Evolutionary conservation across 2,888 invertebrate species (phyloP).

Genomic region (Eupithecia tripunctaria): DNA sequence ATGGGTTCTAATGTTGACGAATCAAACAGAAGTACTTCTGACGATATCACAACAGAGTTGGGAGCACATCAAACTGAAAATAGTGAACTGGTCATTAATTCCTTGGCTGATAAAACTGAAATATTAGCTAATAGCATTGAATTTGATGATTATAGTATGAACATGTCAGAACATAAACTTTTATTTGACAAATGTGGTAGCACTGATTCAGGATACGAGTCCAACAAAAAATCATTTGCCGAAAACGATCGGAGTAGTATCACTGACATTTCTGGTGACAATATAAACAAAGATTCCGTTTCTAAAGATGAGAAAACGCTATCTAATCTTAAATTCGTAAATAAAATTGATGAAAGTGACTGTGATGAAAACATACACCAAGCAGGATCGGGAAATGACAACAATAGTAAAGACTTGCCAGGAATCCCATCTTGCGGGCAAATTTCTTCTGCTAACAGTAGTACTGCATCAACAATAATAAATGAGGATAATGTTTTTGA

Average conservation of each 20-base stretch:
- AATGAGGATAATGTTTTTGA: background rate
- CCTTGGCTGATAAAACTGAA: background rate
- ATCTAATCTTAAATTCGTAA: background rate
- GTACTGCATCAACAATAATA: background rate
- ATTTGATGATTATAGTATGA: background rate
- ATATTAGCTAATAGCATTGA: background rate
- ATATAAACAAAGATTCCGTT: slow-evolving; percentile 24
- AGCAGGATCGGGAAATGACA: background rate
- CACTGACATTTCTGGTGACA: slow-evolving; percentile 15
- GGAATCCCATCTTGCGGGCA: background rate
- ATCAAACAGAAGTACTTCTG: background rate
- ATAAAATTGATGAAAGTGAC: background rate
- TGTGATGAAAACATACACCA: background rate
- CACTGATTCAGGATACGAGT: slow-evolving; percentile 25
- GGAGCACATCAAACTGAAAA: slow-evolving; percentile 1
- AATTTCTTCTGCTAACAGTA: background rate
- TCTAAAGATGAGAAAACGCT: slow-evolving; percentile 12
- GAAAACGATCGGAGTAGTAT: slow-evolving; percentile 16
- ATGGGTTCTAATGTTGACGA: background rate
- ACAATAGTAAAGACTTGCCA: background rate
- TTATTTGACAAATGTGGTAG: slow-evolving; percentile 6
- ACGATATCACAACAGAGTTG: slow-evolving; percentile 7
- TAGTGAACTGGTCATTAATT: slow-evolving; percentile 1
- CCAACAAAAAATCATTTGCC: slow-evolving; percentile 20
- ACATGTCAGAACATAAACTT: background rate